Evolutionary conservation across 2,888 invertebrate species (phyloP).

Genomic region (Nipponacmea schrenckii): DNA sequence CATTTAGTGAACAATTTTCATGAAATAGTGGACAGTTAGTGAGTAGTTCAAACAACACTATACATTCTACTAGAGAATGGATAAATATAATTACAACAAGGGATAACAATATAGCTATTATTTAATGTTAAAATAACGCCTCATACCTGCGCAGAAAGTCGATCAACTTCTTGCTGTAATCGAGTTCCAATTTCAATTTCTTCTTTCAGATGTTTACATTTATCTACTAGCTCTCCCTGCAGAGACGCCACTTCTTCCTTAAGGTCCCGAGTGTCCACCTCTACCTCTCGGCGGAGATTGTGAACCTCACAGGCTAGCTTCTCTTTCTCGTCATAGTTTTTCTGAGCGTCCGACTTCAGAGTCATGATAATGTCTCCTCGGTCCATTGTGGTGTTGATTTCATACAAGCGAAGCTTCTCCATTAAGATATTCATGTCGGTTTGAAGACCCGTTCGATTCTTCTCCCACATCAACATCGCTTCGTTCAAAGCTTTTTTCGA

Average conservation of each 20-base stretch:
- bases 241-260: conserved; percentile 51
- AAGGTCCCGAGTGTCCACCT: conserved; percentile 40
- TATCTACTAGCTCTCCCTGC: conserved; percentile 43
- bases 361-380: conserved; percentile 49
- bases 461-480: conserved; percentile 49
- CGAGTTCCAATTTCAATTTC: conserved; percentile 27
- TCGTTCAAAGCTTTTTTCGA: conserved; percentile 47
- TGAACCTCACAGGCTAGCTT: conserved; percentile 50
- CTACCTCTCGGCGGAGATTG: conserved; percentile 46
- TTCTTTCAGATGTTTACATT: conserved; percentile 29
- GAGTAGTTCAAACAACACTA: too few relatives aligned
- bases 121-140: too few relatives aligned
- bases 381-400: conserved; percentile 43
- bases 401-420: conserved; percentile 50
- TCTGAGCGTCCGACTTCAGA: conserved; percentile 56
- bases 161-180: conserved; percentile 37
- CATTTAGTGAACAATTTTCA: too few relatives aligned
- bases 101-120: too few relatives aligned
- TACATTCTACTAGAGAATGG: too few relatives aligned
- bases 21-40: too few relatives aligned
- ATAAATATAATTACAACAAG: too few relatives aligned
- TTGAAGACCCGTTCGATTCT: conserved; percentile 46
- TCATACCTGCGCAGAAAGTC: conserved; percentile 35
- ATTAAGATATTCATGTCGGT: conserved; percentile 37
- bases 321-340: conserved; percentile 57